phyloP scores from a whole-genome alignment of 2,888 invertebrate genomes.

The Elmis aenea region DNA sequence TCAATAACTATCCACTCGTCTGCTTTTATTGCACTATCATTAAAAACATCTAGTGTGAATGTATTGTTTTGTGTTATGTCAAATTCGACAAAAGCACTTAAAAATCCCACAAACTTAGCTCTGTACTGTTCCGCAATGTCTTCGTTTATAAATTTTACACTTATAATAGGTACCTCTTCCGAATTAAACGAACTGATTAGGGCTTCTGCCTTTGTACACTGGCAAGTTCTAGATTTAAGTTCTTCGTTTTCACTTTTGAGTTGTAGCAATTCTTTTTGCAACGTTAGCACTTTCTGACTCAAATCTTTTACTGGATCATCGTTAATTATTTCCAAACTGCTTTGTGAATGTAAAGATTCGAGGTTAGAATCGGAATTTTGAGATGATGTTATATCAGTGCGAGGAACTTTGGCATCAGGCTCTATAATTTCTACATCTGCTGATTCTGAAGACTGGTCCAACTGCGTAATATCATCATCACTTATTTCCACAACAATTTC shows the following conservation, averaged over 20 bases:
- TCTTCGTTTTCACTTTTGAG: conserved; percentile 16
- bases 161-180: conserved; percentile 34
- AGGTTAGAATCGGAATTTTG: conserved; percentile 8
- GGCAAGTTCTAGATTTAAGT: conserved; percentile 12
- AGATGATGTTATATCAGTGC: background rate
- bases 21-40: conserved; percentile 47
- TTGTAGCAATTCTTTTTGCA: conserved; percentile 15
- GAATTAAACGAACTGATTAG: too few species aligned
- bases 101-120: conserved; percentile 48
- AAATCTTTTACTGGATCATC: conserved; percentile 1
- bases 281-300: conserved; percentile 9
- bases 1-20: conserved; percentile 40
- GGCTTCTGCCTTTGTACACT: conserved; percentile 1
- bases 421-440: conserved; percentile 6
- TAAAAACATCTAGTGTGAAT: conserved; percentile 44
- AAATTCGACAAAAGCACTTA: conserved; percentile 46
- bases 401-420: conserved; percentile 7
- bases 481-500: conserved; percentile 31
- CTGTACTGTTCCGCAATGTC: conserved; percentile 48
- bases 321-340: background rate
- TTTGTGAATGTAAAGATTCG: conserved; percentile 4
- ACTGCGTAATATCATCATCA: conserved; percentile 25
- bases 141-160: conserved; percentile 48
- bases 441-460: conserved; percentile 2
- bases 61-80: conserved; percentile 35